Evolutionary conservation across 2,113 vertebrate species (phyloP).

Genomic region (Prietella phreatophila): DNA sequence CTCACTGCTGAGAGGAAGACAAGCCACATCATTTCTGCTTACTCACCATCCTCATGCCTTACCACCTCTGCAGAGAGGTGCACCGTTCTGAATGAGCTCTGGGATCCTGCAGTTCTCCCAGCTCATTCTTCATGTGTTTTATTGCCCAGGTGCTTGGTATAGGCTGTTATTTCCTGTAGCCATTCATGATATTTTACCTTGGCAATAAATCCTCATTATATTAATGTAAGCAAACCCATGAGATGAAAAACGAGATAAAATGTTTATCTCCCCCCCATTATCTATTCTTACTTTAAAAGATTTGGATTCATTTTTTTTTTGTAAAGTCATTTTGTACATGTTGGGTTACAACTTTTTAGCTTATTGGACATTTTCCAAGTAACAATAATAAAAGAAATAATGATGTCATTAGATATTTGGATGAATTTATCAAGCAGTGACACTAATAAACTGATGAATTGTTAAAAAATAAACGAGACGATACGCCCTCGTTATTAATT

Average conservation of each 20-base stretch:
- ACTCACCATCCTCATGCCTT: conserved; percentile 67
- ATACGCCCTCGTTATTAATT: too few relatives aligned
- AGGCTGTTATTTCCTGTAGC: neutral
- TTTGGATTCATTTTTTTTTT: too few relatives aligned
- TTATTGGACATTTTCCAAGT: neutral
- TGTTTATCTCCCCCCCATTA: too few relatives aligned
- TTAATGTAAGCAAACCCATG: neutral
- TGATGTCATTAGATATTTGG: neutral
- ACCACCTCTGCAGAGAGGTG: conserved; percentile 59
- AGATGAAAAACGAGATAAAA: neutral
- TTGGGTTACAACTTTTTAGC: neutral
- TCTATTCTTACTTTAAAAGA: neutral
- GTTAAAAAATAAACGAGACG: neutral
- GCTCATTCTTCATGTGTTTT: conserved; percentile 15
- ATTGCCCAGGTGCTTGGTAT: neutral
- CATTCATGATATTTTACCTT: neutral
- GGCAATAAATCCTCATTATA: neutral
- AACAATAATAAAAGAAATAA: neutral
- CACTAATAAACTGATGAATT: neutral
- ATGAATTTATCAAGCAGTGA: neutral
- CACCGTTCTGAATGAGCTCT: conserved; percentile 15
- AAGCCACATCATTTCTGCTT: conserved; percentile 63
- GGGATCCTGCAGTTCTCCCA: conserved; percentile 4
- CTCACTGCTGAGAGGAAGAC: conserved; percentile 52
- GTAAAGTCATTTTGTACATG: neutral